phyloP scores from a whole-genome alignment of 30 jellyfish, hydroid and myxozoan species.

The Chironex yamaguchii region DNA sequence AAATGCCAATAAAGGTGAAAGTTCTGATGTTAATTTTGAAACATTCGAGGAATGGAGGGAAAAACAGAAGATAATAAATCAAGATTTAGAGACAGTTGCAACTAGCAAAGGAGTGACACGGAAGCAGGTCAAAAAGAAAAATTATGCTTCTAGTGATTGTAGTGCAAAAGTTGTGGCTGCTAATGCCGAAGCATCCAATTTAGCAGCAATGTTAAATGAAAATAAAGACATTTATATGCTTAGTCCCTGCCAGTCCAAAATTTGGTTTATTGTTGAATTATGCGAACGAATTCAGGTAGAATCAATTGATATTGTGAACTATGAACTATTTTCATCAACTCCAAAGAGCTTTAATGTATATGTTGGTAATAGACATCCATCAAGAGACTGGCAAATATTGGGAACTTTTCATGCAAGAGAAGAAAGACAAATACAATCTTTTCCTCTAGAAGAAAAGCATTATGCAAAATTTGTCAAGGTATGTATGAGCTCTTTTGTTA shows the following conservation, averaged over 20 bases:
- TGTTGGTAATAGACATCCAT: constrained; percentile 86
- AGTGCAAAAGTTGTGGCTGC: constrained; percentile 97
- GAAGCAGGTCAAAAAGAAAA: constrained; percentile 57
- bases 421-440: constrained; percentile 71
- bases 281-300: constrained; percentile 93
- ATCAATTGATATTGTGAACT: constrained; percentile 90
- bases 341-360: constrained; percentile 80
- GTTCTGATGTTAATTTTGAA: constrained; percentile 66
- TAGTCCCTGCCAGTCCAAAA: constrained; percentile 89
- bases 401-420: constrained; percentile 69
- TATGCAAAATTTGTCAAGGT: constrained; percentile 97
- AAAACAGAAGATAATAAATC: constrained; percentile 68
- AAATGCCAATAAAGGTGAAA: too few species aligned
- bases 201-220: constrained; percentile 84
- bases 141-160: constrained; percentile 96
- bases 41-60: constrained; percentile 92
- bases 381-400: constrained; percentile 95
- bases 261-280: constrained; percentile 95
- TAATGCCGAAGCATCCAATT: constrained; percentile 77
- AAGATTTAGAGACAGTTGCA: constrained; percentile 49
- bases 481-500: not conserved
- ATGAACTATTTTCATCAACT: constrained; percentile 95
- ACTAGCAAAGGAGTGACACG: not conserved
- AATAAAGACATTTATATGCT: constrained; percentile 95
- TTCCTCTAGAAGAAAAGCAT: constrained; percentile 70